Base-by-base conservation (phyloP, 2,888 invertebrate genomes). In the Agrilus biguttatus region DNA sequence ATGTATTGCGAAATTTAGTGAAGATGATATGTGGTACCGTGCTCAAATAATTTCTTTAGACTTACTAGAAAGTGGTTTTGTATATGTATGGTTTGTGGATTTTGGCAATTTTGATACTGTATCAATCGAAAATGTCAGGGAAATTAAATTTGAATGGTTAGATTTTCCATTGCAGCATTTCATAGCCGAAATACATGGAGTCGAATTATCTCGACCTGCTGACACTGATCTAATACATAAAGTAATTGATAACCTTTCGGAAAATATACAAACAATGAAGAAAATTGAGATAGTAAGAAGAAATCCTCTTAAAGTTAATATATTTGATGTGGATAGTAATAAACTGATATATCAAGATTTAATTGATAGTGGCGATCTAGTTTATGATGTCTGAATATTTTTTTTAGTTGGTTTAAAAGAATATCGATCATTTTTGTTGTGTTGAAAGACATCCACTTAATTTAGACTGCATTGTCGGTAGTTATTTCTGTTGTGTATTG, bases 51-150 rank as follows among this genome's bases (percentile, higher is more conserved):
- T 72, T 36, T 68, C 74, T 41, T 65, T 70, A 40, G 67, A 72
- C 48, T 57, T 66, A 33, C 52, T 54, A 0, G 59, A 67, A 14
- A 23, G 8, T 34, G 44, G 40, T 12, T 12, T 14, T 5, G 70
- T 81, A 0, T 71, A 72, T 53, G 77, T 88, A 0, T 67, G 70
- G 49, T 89, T 79, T 60, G 76, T 87, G 1, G 88, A 89, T 62
- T 87, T 75, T 55, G 83, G 87, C 2, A 83, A 84, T 53, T 61
- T 68, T 7, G 78, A 78, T 55, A 53, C 66, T 1, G 63, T 80
- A 14, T 49, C 68, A 1, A 51, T 64, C 14, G 53, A 60, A 8
- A 62, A 73, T 46, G 60, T 75, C 0, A 70, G 70, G 44, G 69
- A 68, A 54, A 73, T 75, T 44, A 64, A 62, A 33, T 59, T 64